Evolutionary conservation across 2,113 vertebrate genomes (phyloP).

Genomic region (Mormoops blainvillei): DNA sequence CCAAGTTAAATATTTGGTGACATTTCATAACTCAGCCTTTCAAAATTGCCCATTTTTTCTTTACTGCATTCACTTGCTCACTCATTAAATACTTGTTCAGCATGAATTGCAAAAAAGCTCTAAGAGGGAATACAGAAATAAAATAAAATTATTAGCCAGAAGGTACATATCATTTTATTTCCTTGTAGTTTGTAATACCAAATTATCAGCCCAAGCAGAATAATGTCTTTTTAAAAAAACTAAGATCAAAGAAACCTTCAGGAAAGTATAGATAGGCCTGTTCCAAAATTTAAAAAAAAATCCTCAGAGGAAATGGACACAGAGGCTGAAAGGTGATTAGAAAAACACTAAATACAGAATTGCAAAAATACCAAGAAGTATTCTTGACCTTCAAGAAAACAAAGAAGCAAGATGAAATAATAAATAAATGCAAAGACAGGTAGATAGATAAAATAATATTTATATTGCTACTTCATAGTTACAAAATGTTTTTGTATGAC

Average conservation of each 20-base stretch:
- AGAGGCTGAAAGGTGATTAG: neutral
- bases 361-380: neutral
- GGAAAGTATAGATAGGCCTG: neutral
- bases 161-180: neutral
- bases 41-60: neutral
- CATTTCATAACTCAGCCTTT: neutral
- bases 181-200: neutral
- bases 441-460: neutral
- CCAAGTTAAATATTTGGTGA: neutral
- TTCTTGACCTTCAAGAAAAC: neutral
- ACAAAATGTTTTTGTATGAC: neutral
- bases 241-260: neutral
- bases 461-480: neutral
- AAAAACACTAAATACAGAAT: neutral
- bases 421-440: neutral
- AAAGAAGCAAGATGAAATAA: neutral
- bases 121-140: neutral
- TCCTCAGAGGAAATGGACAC: neutral
- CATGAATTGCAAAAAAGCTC: neutral
- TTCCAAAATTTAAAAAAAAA: neutral
- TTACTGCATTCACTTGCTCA: neutral
- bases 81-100: neutral
- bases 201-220: neutral
- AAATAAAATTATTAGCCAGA: conserved; percentile 16
- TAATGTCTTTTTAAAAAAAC: neutral